phyloP scores from a whole-genome alignment of 2,797 vertebrate genomes.

The Aldrovandia affinis region DNA sequence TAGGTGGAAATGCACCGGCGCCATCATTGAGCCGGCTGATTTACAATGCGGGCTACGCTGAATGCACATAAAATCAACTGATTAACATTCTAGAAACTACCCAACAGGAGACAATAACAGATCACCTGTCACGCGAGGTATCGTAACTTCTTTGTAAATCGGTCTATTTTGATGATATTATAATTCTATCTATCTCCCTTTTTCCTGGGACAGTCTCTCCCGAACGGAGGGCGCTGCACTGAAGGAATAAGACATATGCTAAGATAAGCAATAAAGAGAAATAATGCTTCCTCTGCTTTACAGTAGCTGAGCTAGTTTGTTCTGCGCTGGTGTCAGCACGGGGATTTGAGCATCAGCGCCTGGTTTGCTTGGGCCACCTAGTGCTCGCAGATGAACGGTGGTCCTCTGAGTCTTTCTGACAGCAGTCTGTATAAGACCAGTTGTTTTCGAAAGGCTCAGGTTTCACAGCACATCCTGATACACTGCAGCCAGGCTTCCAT shows the following conservation, averaged over 20 bases:
- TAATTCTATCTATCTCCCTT: not conserved
- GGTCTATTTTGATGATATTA: not conserved
- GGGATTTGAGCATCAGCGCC: not conserved
- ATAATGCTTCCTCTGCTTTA: not conserved
- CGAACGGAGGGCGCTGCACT: not conserved
- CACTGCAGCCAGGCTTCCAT: not conserved
- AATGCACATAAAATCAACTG: constrained; percentile 52
- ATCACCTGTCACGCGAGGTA: constrained; percentile 30
- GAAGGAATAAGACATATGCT: not conserved
- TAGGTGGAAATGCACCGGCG: constrained; percentile 1
- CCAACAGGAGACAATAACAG: constrained; percentile 32
- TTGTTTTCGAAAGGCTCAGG: not conserved
- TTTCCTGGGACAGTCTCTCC: not conserved
- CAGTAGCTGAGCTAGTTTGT: not conserved
- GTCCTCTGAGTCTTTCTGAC: not conserved
- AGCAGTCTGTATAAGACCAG: not conserved
- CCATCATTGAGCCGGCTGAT: constrained; percentile 41
- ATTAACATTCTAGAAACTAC: constrained; percentile 42
- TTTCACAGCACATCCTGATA: not conserved
- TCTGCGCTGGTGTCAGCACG: not conserved
- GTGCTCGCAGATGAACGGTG: not conserved
- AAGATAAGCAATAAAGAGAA: not conserved
- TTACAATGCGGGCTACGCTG: constrained; percentile 40
- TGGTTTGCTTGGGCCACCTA: not conserved
- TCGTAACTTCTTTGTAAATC: not conserved